Base-by-base conservation (phyloP, 2,888 invertebrate genomes). In the Watsonalla cultraria region DNA sequence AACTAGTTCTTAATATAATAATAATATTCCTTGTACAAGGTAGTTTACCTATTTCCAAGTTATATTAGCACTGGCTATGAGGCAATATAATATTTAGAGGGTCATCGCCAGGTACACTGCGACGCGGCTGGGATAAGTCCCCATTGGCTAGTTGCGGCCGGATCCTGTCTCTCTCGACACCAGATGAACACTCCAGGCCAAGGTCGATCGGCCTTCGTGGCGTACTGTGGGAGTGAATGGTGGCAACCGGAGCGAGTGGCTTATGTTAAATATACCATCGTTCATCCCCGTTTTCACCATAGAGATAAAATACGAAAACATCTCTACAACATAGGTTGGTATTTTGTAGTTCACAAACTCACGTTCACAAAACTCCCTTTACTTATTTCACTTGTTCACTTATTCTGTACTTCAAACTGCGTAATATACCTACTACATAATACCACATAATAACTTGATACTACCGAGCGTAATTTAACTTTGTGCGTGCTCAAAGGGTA, bases 71-170 rank as follows among this genome's bases (percentile, higher is more conserved):
- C 24, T 24, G 24, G 24, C 24, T 24, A 24, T 24, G 24, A 24
- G 2, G 2, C 24, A 2, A 42, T 46, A 45, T 24, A 51, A 13
- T 52, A 33, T 52, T 33, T 49, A 47, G 46, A 53, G 47, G 45
- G 13, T 39, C 42, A 14, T 54, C 70, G 70, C 46, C 58, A 89
- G 89, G 76, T 87, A 47, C 76, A 78, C 55, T 89, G 89, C 59
- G 89, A 89, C 54, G 84, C 86, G 13, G 88, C 86, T 9, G 78
- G 78, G 8, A 75, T 89, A 45, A 88, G 80, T 60, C 69, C 78
- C 4, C 84, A 88, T 62, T 89, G 89, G 89, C 59, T 89, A 24
- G 61, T 89, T 33, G 78, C 82, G 7, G 74, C 89, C 7, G 89
- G 78, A 0, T 72, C 86, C 0, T 89, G 89, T 57, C 65, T 89